Conservation (phyloP, 2,888 invertebrate species). For the Nomada ferruginata region DNA sequence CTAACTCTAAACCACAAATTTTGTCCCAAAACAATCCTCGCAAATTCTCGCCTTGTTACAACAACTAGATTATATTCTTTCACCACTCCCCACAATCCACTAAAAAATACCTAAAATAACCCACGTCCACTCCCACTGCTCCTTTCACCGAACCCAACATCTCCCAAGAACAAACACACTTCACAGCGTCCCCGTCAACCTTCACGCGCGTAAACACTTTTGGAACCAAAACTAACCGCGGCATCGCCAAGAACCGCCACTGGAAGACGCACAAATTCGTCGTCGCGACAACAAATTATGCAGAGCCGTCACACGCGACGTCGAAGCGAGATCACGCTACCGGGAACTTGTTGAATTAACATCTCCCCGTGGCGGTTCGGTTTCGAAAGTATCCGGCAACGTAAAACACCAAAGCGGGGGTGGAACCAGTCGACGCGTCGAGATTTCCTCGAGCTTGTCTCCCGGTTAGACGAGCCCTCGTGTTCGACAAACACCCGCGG, state of each 20-base stretch:
- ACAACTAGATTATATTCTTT: no score
- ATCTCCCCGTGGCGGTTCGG: neutral
- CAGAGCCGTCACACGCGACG: neutral
- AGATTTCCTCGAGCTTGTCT: constrained; percentile 12
- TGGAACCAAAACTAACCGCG: neutral
- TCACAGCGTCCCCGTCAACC: no score
- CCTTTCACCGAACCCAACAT: no score
- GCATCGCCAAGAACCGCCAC: neutral
- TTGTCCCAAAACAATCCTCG: no score
- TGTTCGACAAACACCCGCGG: constrained; percentile 46
- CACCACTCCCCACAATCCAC: no score
- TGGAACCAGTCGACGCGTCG: neutral
- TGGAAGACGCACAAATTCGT: neutral
- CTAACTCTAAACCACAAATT: no score
- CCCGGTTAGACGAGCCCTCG: constrained; percentile 11
- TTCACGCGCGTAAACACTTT: neutral
- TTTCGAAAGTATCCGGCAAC: constrained; percentile 21
- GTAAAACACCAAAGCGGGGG: constrained; percentile 2
- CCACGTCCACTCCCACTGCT: no score
- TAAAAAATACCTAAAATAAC: no score
- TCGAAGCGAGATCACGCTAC: neutral
- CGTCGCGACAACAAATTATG: constrained; percentile 7
- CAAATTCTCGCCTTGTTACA: no score
- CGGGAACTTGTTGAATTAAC: constrained; percentile 25
- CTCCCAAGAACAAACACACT: no score